Evolutionary conservation across 2,797 vertebrate species (phyloP).

Genomic region (Chrosomus eos): DNA sequence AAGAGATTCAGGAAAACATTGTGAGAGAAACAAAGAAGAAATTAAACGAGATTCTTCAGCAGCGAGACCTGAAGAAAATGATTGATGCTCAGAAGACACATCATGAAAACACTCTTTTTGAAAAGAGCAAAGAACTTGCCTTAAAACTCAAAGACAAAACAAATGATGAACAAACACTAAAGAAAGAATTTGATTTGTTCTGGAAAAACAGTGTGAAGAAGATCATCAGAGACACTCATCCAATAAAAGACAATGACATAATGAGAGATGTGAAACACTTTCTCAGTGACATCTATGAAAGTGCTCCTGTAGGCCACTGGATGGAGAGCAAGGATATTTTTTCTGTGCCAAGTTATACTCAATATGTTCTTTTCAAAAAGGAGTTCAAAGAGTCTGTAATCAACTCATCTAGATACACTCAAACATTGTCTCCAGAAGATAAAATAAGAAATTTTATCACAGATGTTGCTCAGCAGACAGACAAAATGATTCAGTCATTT

Average conservation of each 20-base stretch:
- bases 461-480: not conserved
- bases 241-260: constrained; percentile 1
- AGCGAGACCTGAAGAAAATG: not conserved
- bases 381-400: not conserved
- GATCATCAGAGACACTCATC: not conserved
- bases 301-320: not conserved
- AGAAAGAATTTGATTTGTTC: not conserved
- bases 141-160: not conserved
- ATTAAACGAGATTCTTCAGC: not conserved
- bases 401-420: constrained; percentile 44
- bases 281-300: not conserved
- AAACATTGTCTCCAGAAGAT: constrained; percentile 13
- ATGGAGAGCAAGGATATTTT: not conserved
- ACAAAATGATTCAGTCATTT: not conserved
- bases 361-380: not conserved
- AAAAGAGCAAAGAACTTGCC: constrained; percentile 27
- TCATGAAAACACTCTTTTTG: constrained; percentile 61
- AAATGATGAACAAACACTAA: not conserved
- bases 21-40: not conserved
- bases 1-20: constrained; percentile 54
- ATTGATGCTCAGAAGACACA: constrained; percentile 17
- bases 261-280: not conserved
- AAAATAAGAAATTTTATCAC: not conserved
- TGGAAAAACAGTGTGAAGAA: not conserved
- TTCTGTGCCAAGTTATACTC: not conserved